Base-by-base conservation (phyloP, 2,113 vertebrate genomes). In the Lethenteron camtschaticum region DNA sequence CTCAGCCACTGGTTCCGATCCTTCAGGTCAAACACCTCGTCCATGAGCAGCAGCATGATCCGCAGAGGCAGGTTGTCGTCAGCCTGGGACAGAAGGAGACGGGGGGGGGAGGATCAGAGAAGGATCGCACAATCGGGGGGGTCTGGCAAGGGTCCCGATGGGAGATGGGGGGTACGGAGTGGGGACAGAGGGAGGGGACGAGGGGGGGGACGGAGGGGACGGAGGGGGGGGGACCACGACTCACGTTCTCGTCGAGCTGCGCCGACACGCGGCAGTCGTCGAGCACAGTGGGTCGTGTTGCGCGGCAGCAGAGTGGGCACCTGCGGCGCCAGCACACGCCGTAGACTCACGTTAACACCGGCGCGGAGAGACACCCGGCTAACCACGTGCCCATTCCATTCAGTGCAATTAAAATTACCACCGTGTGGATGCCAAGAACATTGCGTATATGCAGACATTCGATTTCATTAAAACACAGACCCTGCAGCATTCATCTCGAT, bases 1-100 rank as follows among this genome's bases (percentile, higher is more conserved):
- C 90, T 83, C 75, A 99, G 80, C 94, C 94, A 99, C 73, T 99
- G 94, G 80, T 99, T 96, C 78, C 90, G 87, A 79, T 99, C 94
- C 78, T 96, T 99, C 57, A 99, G 81, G 79, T 99, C 92, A 24
- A 99, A 96, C 73, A 99, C 89, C 80, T 99, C 94, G 70, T 99
- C 94, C 94, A 96, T 99, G 72, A 99, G 84, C 58, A 99, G 85
- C 60, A 99, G 81, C 92, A 99, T 96, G 59, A 96, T 89, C 69
- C 89, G 81, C 70, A 99, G 84, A 0, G 92, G 92, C 77, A 96
- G 95, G 77, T 96, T 99, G 75, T 99, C 94, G 73, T 99, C 92
- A 78, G 94, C 92, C 94, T 99, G 76, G 76, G 3, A 73, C 18
- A 9, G 63, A 11, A 74, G 71, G 55, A 56, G 59, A 9, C 41